These are phyloP conservation scores for Colaptes auratus DNA, from an alignment of 2,113 vertebrate genomes.

Conservation along the genomic window DNA sequence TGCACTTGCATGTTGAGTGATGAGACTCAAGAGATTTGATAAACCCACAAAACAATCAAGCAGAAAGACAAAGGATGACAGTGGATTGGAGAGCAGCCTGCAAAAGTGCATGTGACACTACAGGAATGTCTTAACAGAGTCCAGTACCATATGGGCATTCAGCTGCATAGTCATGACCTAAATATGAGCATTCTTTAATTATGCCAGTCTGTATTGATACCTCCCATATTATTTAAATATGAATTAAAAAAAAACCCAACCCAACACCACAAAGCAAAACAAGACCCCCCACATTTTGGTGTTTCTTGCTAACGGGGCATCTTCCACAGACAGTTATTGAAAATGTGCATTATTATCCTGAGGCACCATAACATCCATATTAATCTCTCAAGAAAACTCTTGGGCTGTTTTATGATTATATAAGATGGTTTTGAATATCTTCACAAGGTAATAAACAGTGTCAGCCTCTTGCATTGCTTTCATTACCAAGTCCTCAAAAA, in stretches of 20 bases:
- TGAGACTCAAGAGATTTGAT: constrained; percentile 25
- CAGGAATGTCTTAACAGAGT: background rate
- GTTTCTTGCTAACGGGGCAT: constrained; percentile 18
- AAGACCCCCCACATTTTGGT: background rate
- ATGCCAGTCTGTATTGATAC: background rate
- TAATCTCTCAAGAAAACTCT: constrained; percentile 13
- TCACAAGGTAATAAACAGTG: constrained; percentile 19
- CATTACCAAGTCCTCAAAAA: background rate
- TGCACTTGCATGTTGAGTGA: constrained; percentile 30
- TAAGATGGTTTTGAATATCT: constrained; percentile 30
- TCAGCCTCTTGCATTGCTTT: constrained; percentile 5
- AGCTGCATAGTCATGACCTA: background rate
- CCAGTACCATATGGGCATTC: background rate
- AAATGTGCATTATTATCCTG: background rate
- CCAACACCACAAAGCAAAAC: too few species aligned
- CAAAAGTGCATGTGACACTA: background rate
- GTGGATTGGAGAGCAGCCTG: background rate
- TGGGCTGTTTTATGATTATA: constrained; percentile 14
- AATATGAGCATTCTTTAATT: background rate
- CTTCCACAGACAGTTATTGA: background rate
- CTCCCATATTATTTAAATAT: constrained; percentile 19
- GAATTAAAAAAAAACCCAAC: background rate
- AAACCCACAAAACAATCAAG: constrained; percentile 16
- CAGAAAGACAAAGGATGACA: background rate
- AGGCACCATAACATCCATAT: constrained; percentile 26